These are phyloP conservation scores for Spea multiplicata DNA, from an alignment of 2,113 vertebrate species.

Conservation along the genomic window DNA sequence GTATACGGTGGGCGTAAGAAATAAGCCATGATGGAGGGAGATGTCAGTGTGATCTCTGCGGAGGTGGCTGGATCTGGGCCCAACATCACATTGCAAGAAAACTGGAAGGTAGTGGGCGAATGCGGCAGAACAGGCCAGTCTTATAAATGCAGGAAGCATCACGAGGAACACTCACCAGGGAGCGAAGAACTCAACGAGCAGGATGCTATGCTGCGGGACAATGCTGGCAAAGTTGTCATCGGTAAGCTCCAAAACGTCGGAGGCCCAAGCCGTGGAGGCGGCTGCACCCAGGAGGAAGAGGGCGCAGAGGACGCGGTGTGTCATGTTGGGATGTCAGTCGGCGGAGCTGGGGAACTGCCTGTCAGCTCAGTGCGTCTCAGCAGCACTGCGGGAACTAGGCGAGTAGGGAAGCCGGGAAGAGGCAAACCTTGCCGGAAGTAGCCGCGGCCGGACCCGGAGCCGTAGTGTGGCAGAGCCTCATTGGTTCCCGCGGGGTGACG, in stretches of 20 bases:
- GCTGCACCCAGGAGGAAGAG: not conserved
- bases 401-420: constrained; percentile 15
- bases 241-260: constrained; percentile 86
- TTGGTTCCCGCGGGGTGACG: constrained; percentile 66
- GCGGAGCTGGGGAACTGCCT: not conserved
- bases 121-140: not conserved
- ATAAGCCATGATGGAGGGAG: too few relatives aligned
- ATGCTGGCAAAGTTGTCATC: constrained; percentile 90
- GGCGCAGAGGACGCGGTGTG: constrained; percentile 43
- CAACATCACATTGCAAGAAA: not conserved
- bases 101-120: not conserved
- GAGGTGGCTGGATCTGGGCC: not conserved
- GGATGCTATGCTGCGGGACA: constrained; percentile 70
- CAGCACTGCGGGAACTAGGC: constrained; percentile 3
- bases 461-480: constrained; percentile 84
- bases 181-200: constrained; percentile 90
- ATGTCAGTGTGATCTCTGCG: not conserved
- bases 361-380: not conserved
- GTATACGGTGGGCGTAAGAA: too few relatives aligned
- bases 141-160: too few relatives aligned
- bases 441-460: constrained; percentile 60
- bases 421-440: constrained; percentile 52
- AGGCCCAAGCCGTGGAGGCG: constrained; percentile 64
- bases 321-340: not conserved
- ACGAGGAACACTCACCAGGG: constrained; percentile 73